These are phyloP conservation scores for Chorisops tibialis DNA, from an alignment of 2,888 invertebrate genomes.

Conservation along the genomic window DNA sequence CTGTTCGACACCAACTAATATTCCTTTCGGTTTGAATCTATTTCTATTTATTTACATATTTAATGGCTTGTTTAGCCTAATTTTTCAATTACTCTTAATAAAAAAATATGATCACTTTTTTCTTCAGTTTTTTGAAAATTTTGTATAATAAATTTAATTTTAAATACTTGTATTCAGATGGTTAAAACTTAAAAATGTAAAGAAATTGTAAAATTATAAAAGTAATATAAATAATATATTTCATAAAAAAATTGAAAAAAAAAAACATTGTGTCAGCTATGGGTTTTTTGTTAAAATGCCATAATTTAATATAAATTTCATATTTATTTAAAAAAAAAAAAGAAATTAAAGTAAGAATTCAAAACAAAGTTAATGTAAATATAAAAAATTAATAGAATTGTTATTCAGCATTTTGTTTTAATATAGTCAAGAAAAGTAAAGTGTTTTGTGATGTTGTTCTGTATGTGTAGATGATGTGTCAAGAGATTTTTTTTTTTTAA, in stretches of 20 bases:
- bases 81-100: neutral
- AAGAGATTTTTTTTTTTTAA: no score
- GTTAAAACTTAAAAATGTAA: constrained; percentile 38
- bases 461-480: no score
- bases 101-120: constrained; percentile 18
- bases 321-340: neutral
- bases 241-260: constrained; percentile 15
- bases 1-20: neutral
- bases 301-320: neutral
- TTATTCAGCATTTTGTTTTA: neutral
- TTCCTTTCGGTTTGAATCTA: no score
- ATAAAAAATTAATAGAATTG: no score
- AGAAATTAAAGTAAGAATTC: neutral
- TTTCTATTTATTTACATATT: no score
- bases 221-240: constrained; percentile 22
- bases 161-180: constrained; percentile 31
- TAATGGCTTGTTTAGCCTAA: no score
- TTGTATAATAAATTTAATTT: neutral
- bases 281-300: constrained; percentile 39
- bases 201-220: constrained; percentile 17
- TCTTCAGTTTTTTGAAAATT: neutral
- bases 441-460: no score
- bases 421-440: neutral
- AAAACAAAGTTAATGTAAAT: neutral
- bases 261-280: constrained; percentile 54